These are phyloP conservation scores for Phrynosoma platyrhinos DNA, from an alignment of 2,113 vertebrate genomes.

Conservation along the genomic window DNA sequence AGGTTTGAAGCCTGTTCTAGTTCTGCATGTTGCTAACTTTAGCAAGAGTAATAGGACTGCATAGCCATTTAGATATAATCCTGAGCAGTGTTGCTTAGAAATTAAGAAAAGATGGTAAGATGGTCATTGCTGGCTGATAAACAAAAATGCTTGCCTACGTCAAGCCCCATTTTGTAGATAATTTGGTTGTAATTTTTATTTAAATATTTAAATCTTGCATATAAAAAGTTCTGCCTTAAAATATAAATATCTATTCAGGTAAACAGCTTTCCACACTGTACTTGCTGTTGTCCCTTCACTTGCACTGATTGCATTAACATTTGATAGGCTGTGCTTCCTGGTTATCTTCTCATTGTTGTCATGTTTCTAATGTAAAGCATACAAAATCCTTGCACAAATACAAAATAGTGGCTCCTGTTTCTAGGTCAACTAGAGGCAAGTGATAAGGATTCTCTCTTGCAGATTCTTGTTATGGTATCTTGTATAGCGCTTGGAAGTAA, in stretches of 20 bases:
- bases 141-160: not conserved
- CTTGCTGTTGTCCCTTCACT: no score
- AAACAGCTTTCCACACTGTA: no score
- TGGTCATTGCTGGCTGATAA: not conserved
- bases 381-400: not conserved
- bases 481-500: no score
- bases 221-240: not conserved
- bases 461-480: not conserved
- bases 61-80: not conserved
- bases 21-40: no score
- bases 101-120: not conserved
- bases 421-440: not conserved
- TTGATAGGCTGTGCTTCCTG: no score
- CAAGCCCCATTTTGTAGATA: not conserved
- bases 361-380: constrained; percentile 5
- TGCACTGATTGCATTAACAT: no score
- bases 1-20: no score
- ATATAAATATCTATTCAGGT: not conserved
- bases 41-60: not conserved
- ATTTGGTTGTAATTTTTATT: not conserved
- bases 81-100: not conserved
- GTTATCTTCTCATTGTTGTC: rapidly evolving
- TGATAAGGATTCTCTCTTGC: not conserved
- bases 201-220: no score
- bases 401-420: not conserved